Base-by-base conservation (phyloP, 2,888 invertebrate genomes). In the Eristalis tenax region DNA sequence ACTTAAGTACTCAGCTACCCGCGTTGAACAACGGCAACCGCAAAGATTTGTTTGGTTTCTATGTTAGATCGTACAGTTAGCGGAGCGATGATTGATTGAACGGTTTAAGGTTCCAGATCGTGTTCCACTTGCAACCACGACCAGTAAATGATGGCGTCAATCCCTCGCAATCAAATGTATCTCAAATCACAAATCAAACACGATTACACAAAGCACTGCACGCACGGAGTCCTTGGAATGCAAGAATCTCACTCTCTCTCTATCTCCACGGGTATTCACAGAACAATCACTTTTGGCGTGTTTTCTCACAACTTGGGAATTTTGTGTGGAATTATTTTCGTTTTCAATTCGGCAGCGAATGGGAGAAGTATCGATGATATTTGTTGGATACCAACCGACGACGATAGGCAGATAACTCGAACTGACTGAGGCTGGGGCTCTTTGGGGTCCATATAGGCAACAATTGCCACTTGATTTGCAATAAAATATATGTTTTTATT, bases 401-500 rank as follows among this genome's bases (percentile, higher is more conserved):
- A 83, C 87, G 87, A 87, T 87, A 87, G 79, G 80, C 79, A 76
- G 83, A 76, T 87, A 80, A 87, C 76, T 87, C 63, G n/a, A 80
- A 87, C 87, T 87, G 87, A 87, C 71, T 83, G 87, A 79, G 71
- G 68, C 76, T 76, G 83, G 59, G 64, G 68, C 71, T 65, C 79
- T 87, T 71, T 73, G 83, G 68, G 79, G 71, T 68, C 87, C 87
- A 87, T 83, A 87, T 87, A 87, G 87, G 79, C 83, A 70, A 79
- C 79, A 83, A 79, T 83, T 68, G 83, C 87, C 68, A 80, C 86
- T 86, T 73, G 76, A 83, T 80, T 83, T 71, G 63, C 83, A 65
- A 87, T 87, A 73, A 83, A 83, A 75, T 71, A 66, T 66, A 28
- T 73, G 57, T 79, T 73, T 70, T 70, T 64, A 68, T 65, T 80